These are phyloP conservation scores for Piscicola geometra DNA, from an alignment of 2,888 invertebrate species.

Conservation along the genomic window DNA sequence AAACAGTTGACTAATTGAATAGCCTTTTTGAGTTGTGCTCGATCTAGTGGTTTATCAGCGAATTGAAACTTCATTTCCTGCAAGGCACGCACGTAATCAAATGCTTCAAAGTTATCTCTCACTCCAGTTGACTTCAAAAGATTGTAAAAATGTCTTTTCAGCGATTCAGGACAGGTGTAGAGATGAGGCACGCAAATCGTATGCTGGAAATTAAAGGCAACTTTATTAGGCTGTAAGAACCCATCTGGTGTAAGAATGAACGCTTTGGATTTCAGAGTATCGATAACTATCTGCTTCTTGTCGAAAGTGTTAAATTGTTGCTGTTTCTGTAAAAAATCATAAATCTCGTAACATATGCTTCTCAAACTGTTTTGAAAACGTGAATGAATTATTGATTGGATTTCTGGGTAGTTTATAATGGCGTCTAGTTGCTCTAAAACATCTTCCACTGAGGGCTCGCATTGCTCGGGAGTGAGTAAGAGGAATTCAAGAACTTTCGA, in stretches of 20 bases:
- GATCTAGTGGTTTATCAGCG: slow-evolving; percentile 34
- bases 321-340: slow-evolving; percentile 39
- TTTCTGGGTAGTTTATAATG: slow-evolving; percentile 33
- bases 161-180: slow-evolving; percentile 43
- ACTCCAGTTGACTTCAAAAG: slow-evolving; percentile 42
- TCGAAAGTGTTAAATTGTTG: not conserved
- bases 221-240: slow-evolving; percentile 38
- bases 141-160: slow-evolving; percentile 37
- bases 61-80: slow-evolving; percentile 37
- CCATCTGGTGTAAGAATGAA: slow-evolving; percentile 40
- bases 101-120: slow-evolving; percentile 42
- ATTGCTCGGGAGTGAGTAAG: slow-evolving; percentile 24
- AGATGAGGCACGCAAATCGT: slow-evolving; percentile 44
- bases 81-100: slow-evolving; percentile 40
- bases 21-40: slow-evolving; percentile 40
- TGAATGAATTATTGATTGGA: slow-evolving; percentile 11
- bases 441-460: slow-evolving; percentile 36
- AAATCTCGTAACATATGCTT: slow-evolving; percentile 37
- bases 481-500: slow-evolving; percentile 38
- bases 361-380: slow-evolving; percentile 34
- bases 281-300: slow-evolving; percentile 27
- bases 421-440: slow-evolving; percentile 42
- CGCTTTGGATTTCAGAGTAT: slow-evolving; percentile 34
- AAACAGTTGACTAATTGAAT: slow-evolving; percentile 43
- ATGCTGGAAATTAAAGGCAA: slow-evolving; percentile 42